phyloP scores from a whole-genome alignment of 2,113 vertebrate species.

The Orientallactaga bullata region DNA sequence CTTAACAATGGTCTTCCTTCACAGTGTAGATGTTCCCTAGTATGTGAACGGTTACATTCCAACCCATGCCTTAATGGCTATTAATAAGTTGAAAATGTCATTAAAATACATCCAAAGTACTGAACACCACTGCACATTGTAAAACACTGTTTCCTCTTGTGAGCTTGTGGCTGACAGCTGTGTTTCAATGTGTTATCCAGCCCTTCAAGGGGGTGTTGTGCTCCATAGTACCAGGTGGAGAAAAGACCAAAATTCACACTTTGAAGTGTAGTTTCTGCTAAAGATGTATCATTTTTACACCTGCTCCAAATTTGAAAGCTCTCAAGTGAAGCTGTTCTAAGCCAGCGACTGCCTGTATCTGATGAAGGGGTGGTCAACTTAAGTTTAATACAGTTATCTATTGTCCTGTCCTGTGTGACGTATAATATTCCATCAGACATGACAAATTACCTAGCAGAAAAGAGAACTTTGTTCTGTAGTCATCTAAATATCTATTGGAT shows the following conservation, averaged over 20 bases:
- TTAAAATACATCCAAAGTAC: background rate
- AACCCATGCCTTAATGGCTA: no score
- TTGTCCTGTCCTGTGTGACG: conserved; percentile 38
- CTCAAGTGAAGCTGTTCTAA: background rate
- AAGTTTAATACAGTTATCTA: conserved; percentile 23
- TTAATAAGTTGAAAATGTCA: background rate
- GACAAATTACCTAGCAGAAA: background rate
- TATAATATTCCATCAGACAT: conserved; percentile 41
- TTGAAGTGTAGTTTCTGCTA: background rate
- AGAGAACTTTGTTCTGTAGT: background rate
- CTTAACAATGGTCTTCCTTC: background rate
- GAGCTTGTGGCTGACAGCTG: background rate
- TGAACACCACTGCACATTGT: no score
- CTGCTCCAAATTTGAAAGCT: background rate
- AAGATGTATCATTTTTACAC: background rate
- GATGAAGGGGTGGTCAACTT: conserved; percentile 59
- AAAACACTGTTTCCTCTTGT: background rate
- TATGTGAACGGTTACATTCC: background rate
- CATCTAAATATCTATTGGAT: background rate
- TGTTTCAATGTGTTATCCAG: background rate
- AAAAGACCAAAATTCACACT: background rate
- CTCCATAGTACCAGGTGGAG: background rate
- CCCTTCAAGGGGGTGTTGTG: fast-evolving
- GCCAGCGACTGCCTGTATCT: background rate
- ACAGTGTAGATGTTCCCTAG: background rate